Percentiles rank a stretch among this genome's conserved stretches.
Evolutionary conservation across 2,888 invertebrate genomes (phyloP).

Genomic region (Pseudococcus viburni): DNA sequence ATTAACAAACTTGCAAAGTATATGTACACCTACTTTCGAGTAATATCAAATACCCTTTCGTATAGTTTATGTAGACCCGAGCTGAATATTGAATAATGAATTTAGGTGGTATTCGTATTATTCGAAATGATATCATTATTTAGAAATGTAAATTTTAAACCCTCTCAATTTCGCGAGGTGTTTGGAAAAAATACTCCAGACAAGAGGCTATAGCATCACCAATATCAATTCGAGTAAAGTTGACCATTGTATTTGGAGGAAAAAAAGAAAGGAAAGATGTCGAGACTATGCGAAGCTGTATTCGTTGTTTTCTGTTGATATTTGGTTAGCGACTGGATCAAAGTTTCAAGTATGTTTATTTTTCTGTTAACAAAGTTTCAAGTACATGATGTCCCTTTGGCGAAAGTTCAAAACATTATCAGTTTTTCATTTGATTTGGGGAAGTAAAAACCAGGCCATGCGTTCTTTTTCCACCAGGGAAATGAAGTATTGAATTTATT

Average conservation of each 20-base stretch:
- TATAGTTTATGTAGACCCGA: not conserved
- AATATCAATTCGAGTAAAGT: too few species aligned
- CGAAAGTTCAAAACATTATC: not conserved
- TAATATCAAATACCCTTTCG: not conserved
- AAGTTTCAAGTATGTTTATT: constrained; percentile 37
- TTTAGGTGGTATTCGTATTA: too few species aligned
- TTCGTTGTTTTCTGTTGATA: constrained; percentile 15
- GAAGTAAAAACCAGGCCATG: not conserved
- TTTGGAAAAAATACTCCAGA: too few species aligned
- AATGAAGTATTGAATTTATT: not conserved
- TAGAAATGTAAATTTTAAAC: too few species aligned
- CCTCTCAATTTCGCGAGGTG: too few species aligned
- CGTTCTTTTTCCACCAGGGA: not conserved
- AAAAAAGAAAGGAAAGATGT: not conserved
- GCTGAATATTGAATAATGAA: too few species aligned
- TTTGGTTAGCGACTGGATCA: constrained; percentile 29
- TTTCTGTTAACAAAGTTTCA: constrained; percentile 33
- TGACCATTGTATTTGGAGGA: not conserved
- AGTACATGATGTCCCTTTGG: constrained; percentile 22
- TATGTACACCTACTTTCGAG: not conserved
- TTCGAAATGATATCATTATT: too few species aligned
- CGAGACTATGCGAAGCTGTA: not conserved
- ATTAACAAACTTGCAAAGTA: constrained; percentile 7
- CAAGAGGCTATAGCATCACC: too few species aligned
- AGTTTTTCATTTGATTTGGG: constrained; percentile 34